Conservation (phyloP, 2,113 vertebrate genomes). For the Struthio camelus region DNA sequence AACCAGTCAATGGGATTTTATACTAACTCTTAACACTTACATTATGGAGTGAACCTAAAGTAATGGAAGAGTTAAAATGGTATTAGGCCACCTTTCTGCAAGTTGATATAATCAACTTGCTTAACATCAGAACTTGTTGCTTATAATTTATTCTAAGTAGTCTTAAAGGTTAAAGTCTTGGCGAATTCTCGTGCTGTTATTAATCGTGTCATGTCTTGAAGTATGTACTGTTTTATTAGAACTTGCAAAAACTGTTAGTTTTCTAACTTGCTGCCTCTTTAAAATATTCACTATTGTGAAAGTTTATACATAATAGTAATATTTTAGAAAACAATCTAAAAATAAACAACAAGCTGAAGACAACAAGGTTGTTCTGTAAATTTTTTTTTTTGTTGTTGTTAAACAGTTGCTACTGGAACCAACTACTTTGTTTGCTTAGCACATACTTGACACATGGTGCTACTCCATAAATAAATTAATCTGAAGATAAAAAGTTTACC, state of each 20-base stretch:
- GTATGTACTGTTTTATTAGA: background rate
- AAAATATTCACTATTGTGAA: background rate
- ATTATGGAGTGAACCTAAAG: slow-evolving; percentile 39
- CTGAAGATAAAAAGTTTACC: background rate
- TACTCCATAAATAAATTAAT: background rate
- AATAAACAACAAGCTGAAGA: background rate
- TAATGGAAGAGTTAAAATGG: background rate
- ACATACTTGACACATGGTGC: background rate
- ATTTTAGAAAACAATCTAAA: background rate
- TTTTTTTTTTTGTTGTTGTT: background rate
- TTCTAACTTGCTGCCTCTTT: background rate
- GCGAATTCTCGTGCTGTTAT: background rate
- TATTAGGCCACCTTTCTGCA: slow-evolving; percentile 22
- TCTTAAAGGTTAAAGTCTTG: background rate
- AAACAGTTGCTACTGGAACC: background rate
- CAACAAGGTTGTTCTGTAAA: background rate
- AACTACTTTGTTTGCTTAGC: background rate
- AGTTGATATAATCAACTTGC: background rate
- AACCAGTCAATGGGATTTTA: background rate
- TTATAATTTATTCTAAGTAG: background rate
- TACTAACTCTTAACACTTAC: background rate
- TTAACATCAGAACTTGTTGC: background rate
- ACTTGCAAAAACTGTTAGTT: background rate
- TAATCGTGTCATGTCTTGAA: slow-evolving; percentile 1
- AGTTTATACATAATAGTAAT: background rate